Evolutionary conservation across 2,113 vertebrate genomes (phyloP).

Genomic region (Opisthocomus hoazin): DNA sequence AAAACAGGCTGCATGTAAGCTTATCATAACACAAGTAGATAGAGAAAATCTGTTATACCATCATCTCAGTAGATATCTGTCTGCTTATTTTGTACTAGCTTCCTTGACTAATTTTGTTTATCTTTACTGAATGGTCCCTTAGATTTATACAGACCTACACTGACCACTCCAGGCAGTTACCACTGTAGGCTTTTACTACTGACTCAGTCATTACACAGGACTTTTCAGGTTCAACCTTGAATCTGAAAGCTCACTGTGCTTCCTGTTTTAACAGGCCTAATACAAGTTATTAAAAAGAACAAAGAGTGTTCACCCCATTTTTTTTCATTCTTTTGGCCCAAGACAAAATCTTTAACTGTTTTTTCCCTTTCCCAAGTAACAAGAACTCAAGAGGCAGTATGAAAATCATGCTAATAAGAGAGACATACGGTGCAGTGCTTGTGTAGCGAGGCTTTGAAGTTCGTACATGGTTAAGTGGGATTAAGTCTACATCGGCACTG

Average conservation of each 20-base stretch:
- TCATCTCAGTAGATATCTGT: background rate
- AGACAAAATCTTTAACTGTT: background rate
- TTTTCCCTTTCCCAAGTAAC: background rate
- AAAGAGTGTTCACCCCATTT: accelerated
- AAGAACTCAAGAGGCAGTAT: background rate
- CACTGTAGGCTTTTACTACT: background rate
- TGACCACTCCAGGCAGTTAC: background rate
- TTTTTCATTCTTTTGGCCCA: background rate
- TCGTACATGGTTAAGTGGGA: conserved; percentile 49
- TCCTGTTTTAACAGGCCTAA: background rate
- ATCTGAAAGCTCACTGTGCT: background rate
- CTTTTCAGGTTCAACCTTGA: background rate
- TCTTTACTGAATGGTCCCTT: background rate
- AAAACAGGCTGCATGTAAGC: background rate
- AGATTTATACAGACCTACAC: background rate
- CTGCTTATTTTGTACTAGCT: background rate
- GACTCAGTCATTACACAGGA: background rate
- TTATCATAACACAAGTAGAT: background rate
- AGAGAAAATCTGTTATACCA: background rate
- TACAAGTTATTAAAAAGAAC: background rate
- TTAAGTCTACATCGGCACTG: conserved; percentile 45
- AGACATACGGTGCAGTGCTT: conserved; percentile 54
- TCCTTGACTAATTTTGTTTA: background rate
- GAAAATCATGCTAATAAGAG: background rate
- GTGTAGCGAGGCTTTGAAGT: conserved; percentile 23